Percentiles rank a stretch among this genome's conserved stretches.
Conservation (phyloP, 1,140 invertebrate species). For the Limonius californicus region DNA sequence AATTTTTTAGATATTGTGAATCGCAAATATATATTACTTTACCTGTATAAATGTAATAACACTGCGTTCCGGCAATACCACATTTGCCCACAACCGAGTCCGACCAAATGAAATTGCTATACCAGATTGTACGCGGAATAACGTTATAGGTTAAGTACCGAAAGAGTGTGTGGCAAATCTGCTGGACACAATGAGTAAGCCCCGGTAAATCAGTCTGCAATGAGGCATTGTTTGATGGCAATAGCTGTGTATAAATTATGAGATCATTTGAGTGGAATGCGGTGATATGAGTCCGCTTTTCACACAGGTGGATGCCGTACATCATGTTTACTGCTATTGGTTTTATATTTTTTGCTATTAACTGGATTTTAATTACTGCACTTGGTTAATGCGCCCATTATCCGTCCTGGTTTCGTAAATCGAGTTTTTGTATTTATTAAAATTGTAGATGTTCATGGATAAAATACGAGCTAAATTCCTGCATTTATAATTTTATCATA, state of each 20-base stretch:
- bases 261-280: slow-evolving; percentile 37
- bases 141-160: not conserved
- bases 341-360: slow-evolving; percentile 16
- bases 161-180: not conserved
- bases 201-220: slow-evolving; percentile 43
- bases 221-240: slow-evolving; percentile 43
- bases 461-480: too few relatives aligned
- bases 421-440: not conserved
- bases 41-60: too few relatives aligned
- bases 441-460: too few relatives aligned
- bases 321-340: slow-evolving; percentile 29
- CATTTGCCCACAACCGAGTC: too few relatives aligned
- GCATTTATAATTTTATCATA: too few relatives aligned
- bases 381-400: not conserved
- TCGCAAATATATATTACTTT: too few relatives aligned
- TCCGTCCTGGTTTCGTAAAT: not conserved
- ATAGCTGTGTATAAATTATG: slow-evolving; percentile 39
- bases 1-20: too few relatives aligned
- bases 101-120: too few relatives aligned
- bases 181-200: slow-evolving; percentile 22
- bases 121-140: not conserved
- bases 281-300: slow-evolving; percentile 30
- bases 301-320: slow-evolving; percentile 37
- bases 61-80: too few relatives aligned
- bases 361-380: slow-evolving; percentile 3